Conservation (phyloP, 2,888 invertebrate species). For the Drosophila pseudotalamancana region DNA sequence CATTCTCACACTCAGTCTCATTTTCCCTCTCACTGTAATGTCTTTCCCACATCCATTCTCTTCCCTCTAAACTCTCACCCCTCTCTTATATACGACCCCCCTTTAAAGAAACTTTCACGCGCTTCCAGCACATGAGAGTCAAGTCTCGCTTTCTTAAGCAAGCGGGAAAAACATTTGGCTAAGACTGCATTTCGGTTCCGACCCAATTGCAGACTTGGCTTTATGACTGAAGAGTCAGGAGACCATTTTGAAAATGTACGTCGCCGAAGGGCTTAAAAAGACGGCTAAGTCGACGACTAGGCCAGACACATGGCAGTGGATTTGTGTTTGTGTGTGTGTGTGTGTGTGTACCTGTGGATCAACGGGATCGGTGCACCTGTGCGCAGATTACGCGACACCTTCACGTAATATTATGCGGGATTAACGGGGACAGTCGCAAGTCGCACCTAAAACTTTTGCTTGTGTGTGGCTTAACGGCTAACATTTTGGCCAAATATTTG, state of each 20-base stretch:
- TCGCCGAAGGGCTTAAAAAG: constrained; percentile 30
- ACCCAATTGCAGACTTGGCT: constrained; percentile 17
- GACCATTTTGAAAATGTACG: constrained; percentile 13
- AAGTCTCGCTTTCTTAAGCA: no score
- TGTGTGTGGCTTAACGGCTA: not conserved
- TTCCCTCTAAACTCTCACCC: no score
- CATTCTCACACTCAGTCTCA: no score
- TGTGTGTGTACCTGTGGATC: constrained; percentile 4
- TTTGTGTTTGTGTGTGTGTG: constrained; percentile 11
- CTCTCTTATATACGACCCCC: no score
- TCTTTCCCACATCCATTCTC: no score
- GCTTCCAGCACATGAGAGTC: no score
- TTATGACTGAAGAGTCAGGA: constrained; percentile 18
- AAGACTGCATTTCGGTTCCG: not conserved
- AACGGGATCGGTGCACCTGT: constrained; percentile 38
- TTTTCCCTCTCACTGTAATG: no score
- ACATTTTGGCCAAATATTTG: constrained; percentile 59
- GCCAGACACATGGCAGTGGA: constrained; percentile 2
- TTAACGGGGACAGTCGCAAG: constrained; percentile 54
- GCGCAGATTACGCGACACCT: constrained; percentile 34
- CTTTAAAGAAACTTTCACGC: no score
- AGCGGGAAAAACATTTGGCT: not conserved
- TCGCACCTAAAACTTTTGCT: constrained; percentile 6
- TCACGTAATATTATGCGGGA: constrained; percentile 72
- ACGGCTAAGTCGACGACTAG: constrained; percentile 32